A percentile compares a stretch with the other conserved stretches of the same genome.
Evolutionary conservation across 2,113 vertebrate species (phyloP).

Genomic region (Phylloscopus trochilus): DNA sequence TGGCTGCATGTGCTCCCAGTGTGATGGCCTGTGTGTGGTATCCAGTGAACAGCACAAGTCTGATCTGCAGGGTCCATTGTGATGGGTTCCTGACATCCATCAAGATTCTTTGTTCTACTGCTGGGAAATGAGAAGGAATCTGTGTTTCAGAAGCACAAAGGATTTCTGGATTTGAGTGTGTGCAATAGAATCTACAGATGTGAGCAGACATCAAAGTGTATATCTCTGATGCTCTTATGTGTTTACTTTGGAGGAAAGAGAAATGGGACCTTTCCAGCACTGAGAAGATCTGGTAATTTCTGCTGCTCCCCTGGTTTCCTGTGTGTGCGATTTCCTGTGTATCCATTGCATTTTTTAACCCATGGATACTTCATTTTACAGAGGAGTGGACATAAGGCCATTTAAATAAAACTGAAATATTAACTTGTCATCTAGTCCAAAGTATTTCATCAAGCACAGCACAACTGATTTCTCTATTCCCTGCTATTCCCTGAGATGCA

Average conservation of each 20-base stretch:
- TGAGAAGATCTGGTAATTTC: neutral
- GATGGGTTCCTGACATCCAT: neutral
- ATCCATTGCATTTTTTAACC: neutral
- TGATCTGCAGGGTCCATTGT: neutral
- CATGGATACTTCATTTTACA: neutral
- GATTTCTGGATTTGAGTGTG: neutral
- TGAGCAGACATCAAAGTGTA: neutral
- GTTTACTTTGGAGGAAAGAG: neutral
- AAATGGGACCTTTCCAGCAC: neutral
- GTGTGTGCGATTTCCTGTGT: neutral
- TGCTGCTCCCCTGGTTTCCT: neutral
- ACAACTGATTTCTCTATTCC: neutral
- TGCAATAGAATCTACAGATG: neutral
- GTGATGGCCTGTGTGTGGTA: neutral
- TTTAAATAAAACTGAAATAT: neutral
- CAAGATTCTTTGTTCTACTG: neutral
- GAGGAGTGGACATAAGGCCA: neutral
- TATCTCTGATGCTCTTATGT: neutral
- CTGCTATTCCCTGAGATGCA: neutral
- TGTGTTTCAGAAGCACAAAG: neutral
- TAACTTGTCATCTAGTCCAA: neutral
- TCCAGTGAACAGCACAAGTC: neutral
- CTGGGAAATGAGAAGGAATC: constrained; percentile 35
- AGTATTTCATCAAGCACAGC: neutral
- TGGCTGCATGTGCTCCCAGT: constrained; percentile 30